Evolutionary conservation across 2,888 invertebrate species (phyloP), one percentile per base, ranked within the genome.

Genomic region (Lasioglossum oenotherae): DNA sequence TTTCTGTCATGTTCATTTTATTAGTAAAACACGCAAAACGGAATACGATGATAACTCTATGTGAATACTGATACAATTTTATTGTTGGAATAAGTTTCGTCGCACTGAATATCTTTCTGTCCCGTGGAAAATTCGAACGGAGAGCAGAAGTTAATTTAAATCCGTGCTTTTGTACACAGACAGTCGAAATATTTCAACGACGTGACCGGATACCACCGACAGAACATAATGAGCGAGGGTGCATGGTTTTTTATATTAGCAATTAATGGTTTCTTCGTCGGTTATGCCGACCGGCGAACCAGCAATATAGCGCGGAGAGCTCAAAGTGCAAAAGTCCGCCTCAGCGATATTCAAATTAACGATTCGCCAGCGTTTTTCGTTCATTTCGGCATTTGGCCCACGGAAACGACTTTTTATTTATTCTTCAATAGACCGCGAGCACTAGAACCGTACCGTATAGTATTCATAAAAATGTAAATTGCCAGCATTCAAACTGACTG

Each of bases 321-420:
- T 67, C 69, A 80, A 76, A 87, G 79, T 57, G 74, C 44, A 77
- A 74, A 60, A 88, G 76, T 77, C 80, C 79, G 78, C 78, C 64
- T 86, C 84, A 83, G 81, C 81, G 85, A 87, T 91, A 89, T 89
- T 87, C 79, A 87, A 84, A 88, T 89, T 87, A 90, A 87, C 89
- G 81, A 76, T 81, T 81, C 60, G 78, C 71, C 75, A 78, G 73
- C 74, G 67, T 87, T 89, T 75, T 87, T 81, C 89, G 82, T 85
- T 73, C 86, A 73, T 73, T 74, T 82, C 78, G 84, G 72, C 53
- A 75, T 69, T 69, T 71, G 74, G 60, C 46, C 74, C 71, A 53
- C 23, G 49, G 77, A 82, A 79, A 77, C 77, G 53, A 49, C 74
- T 78, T n/a, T 44, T 67, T 77, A 71, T 64, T 71, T 80, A 75